phyloP scores from a whole-genome alignment of 1,140 invertebrate species.

The Drosophila elegans region DNA sequence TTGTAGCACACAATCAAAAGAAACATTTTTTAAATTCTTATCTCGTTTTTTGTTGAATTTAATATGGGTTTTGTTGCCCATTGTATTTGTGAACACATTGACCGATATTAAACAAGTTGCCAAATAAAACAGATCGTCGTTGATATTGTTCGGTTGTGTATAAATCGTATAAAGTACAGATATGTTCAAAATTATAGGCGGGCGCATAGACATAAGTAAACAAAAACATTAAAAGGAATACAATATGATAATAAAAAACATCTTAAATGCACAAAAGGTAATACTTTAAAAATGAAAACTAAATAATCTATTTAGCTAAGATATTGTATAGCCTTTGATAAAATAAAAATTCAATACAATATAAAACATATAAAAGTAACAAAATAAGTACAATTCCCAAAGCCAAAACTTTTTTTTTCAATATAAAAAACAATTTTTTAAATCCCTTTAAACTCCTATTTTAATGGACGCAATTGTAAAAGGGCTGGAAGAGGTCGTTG shows the following conservation, averaged over 20 bases:
- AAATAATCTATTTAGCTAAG: too few relatives aligned
- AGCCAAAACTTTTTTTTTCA: too few relatives aligned
- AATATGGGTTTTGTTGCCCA: constrained; percentile 40
- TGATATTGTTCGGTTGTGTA: constrained; percentile 8
- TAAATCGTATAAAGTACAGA: constrained; percentile 2
- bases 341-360: too few relatives aligned
- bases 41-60: constrained; percentile 59
- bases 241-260: too few relatives aligned
- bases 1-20: constrained; percentile 71
- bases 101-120: constrained; percentile 82
- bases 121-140: constrained; percentile 61
- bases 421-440: too few relatives aligned
- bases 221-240: neutral
- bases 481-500: constrained; percentile 74
- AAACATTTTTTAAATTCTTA: constrained; percentile 81
- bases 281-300: too few relatives aligned
- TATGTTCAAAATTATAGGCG: neutral
- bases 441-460: neutral
- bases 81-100: constrained; percentile 72
- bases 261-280: too few relatives aligned
- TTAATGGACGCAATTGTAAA: constrained; percentile 13
- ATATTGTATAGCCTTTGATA: too few relatives aligned
- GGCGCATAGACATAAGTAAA: neutral
- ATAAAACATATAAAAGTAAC: too few relatives aligned
- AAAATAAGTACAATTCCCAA: too few relatives aligned